Evolutionary conservation across 1,140 invertebrate species (phyloP), one percentile per base, ranked within the genome.

Genomic region (Gonatopus flavifemur): DNA sequence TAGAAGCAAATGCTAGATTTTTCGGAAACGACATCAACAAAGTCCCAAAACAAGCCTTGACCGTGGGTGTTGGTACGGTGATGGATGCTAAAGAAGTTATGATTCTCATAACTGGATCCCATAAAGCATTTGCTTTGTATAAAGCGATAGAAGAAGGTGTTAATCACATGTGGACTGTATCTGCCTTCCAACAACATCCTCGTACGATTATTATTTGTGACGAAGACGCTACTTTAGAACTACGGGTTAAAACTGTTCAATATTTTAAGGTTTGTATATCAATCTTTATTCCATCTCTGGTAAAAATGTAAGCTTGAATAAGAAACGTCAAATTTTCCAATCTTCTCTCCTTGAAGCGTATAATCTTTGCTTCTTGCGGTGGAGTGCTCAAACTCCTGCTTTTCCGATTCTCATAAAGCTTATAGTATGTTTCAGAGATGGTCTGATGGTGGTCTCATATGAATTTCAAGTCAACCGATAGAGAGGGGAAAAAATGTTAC

Each of bases 121-220:
- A 97, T 74, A 99, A 99, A 80, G 87, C 97, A 3, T 91, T 96
- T 70, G 97, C 97, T 37, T 82, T 99, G 31, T 93, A 97, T 72
- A 89, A 89, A 71, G 96, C 96, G 2, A 92, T 98, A 55, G 96
- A 98, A 77, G 92, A 96, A 76, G 97, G 97, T 33, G 85, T 99
- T 3, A 98, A 94, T 81, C 97, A 99, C 79, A 99, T 99, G 97
- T 99, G 97, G 95, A 99, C 97, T 0, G 95, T 98, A 18, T 98
- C 94, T 16, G 96, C 96, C 21, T 98, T 99, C 80, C 97, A 99
- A 77, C 92, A 94, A 73, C 94, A 98, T 79, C 85, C 88, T 30
- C 85, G 87, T 57, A 88, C 93, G 4, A 83, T 98, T 15, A 96
- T 98, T 80, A 81, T 99, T 37, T 98, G 95, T 72, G 97, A 99